phyloP scores from a whole-genome alignment of 2,888 invertebrate genomes.

The Eucera pruinosa region DNA sequence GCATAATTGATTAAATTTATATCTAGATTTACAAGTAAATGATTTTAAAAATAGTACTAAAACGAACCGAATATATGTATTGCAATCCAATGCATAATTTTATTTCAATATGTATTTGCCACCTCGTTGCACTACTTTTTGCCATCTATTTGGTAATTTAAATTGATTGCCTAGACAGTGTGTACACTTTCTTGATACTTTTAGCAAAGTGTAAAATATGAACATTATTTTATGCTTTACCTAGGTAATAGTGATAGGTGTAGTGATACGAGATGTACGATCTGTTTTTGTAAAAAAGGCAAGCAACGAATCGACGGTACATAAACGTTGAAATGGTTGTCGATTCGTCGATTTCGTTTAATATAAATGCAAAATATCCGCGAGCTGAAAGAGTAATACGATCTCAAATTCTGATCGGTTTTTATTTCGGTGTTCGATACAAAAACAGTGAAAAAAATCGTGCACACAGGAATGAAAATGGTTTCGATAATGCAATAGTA shows the following conservation, averaged over 20 bases:
- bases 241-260: neutral
- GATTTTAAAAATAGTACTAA: too few relatives aligned
- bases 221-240: too few relatives aligned
- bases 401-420: conserved; percentile 33
- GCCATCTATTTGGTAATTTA: too few relatives aligned
- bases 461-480: neutral
- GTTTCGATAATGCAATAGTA: neutral
- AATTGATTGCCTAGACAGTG: too few relatives aligned
- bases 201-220: too few relatives aligned
- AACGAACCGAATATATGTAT: too few relatives aligned
- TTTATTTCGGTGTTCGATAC: conserved; percentile 4
- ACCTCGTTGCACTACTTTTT: too few relatives aligned
- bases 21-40: too few relatives aligned
- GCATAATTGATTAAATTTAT: too few relatives aligned
- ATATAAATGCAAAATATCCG: conserved; percentile 35
- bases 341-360: conserved; percentile 2
- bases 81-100: too few relatives aligned
- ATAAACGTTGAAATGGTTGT: conserved; percentile 6
- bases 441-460: neutral
- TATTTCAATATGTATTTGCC: too few relatives aligned
- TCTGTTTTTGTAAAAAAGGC: neutral
- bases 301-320: neutral
- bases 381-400: conserved; percentile 10
- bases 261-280: neutral
- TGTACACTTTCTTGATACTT: too few relatives aligned